phyloP scores from a whole-genome alignment of 2,113 vertebrate species.

The Stomatorhinus ivindoensis region DNA sequence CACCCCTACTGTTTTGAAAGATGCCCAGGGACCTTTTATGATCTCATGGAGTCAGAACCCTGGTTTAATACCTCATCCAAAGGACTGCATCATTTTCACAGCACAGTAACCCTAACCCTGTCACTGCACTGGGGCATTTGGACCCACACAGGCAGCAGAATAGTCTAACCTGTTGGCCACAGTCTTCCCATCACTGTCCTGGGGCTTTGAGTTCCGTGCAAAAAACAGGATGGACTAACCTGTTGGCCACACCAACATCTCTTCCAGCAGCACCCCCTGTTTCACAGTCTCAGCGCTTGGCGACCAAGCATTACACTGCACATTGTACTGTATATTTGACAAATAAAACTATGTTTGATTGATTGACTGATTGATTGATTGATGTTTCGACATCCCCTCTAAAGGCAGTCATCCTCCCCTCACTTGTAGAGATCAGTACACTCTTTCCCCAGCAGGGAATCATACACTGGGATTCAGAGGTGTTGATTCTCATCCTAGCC shows the following conservation, averaged over 20 bases:
- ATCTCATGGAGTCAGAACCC: no score
- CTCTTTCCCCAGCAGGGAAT: neutral
- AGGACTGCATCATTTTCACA: neutral
- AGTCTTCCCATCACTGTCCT: no score
- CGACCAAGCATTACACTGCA: neutral
- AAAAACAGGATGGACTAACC: no score
- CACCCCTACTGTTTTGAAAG: neutral
- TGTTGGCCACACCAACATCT: no score
- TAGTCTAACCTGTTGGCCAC: neutral
- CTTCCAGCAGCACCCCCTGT: neutral
- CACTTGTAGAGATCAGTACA: neutral
- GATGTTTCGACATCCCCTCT: neutral
- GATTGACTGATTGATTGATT: neutral
- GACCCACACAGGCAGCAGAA: neutral
- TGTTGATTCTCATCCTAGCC: neutral
- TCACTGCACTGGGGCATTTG: no score
- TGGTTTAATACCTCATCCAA: neutral
- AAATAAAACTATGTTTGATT: neutral
- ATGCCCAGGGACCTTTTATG: neutral
- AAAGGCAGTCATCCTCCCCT: neutral
- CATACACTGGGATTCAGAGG: neutral
- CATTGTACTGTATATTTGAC: neutral
- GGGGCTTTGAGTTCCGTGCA: neutral
- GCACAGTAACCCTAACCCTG: no score
- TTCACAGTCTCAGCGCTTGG: neutral